Evolutionary conservation across 2,888 invertebrate species (phyloP).

Genomic region (Caenorhabditis sp.): DNA sequence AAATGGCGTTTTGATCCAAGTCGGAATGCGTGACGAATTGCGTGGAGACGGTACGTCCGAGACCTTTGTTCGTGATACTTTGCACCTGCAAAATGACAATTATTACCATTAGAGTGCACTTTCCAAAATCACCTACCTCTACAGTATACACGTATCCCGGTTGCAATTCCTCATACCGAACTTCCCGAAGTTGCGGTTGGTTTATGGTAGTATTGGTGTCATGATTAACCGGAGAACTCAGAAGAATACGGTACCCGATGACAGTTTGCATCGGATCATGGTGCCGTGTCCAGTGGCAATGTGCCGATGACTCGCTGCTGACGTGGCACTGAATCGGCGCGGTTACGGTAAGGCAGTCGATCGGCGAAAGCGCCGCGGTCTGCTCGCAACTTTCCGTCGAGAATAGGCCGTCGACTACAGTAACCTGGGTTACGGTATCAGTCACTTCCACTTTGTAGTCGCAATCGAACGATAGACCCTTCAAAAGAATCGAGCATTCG

Average conservation of each 20-base stretch:
- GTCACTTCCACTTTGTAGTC: conserved; percentile 73
- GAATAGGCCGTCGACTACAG: conserved; percentile 66
- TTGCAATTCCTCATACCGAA: conserved; percentile 62
- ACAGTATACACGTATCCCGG: conserved; percentile 68
- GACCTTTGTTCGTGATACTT: conserved; percentile 68
- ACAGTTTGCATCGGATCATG: conserved; percentile 66
- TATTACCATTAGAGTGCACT: too few species aligned
- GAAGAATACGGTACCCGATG: conserved; percentile 67
- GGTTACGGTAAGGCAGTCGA: conserved; percentile 67
- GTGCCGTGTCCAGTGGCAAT: conserved; percentile 64
- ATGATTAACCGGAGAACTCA: conserved; percentile 64
- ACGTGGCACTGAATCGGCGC: conserved; percentile 68
- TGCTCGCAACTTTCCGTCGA: conserved; percentile 71
- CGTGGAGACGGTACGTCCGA: conserved; percentile 62
- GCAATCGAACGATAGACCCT: conserved; percentile 75
- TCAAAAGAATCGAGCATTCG: conserved; percentile 73
- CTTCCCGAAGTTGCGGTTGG: conserved; percentile 68
- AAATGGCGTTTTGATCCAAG: conserved; percentile 60
- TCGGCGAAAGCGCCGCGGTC: conserved; percentile 64
- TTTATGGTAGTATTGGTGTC: conserved; percentile 70
- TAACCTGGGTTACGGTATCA: conserved; percentile 25
- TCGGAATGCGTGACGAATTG: conserved; percentile 66
- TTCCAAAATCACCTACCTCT: too few species aligned
- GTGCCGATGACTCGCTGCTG: conserved; percentile 47
- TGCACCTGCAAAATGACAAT: conserved; percentile 63